Evolutionary conservation across 2,888 invertebrate genomes (phyloP).

Genomic region (Drosophila testacea): DNA sequence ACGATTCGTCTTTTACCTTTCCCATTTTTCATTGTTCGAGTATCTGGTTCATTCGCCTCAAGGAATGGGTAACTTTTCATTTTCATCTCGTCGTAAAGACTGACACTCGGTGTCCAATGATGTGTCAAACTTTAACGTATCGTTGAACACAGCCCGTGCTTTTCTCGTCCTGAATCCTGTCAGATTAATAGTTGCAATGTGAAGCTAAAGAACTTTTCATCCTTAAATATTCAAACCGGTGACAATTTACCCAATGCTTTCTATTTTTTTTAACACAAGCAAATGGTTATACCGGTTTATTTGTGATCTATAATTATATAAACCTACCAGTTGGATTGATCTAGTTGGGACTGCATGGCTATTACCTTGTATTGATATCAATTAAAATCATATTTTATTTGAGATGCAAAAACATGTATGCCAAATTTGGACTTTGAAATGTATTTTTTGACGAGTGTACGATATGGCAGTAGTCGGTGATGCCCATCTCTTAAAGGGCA

Average conservation of each 20-base stretch:
- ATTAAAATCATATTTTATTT: not conserved
- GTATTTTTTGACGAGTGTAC: not conserved
- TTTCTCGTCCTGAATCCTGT: too few species aligned
- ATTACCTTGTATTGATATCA: not conserved
- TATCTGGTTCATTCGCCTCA: too few species aligned
- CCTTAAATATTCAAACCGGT: constrained; percentile 3
- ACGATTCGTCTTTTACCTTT: too few species aligned
- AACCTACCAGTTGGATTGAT: too few species aligned
- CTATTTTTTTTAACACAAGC: not conserved
- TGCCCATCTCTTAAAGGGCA: not conserved
- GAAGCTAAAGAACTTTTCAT: not conserved
- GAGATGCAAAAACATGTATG: not conserved
- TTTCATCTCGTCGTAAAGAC: too few species aligned
- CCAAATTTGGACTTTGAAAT: not conserved
- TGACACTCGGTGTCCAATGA: too few species aligned
- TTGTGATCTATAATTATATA: not conserved
- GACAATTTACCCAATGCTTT: constrained; percentile 1
- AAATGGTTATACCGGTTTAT: not conserved
- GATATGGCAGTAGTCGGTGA: not conserved
- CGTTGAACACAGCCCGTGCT: too few species aligned
- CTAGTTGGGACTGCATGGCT: not conserved
- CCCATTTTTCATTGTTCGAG: too few species aligned
- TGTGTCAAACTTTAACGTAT: too few species aligned
- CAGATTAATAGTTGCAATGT: not conserved
- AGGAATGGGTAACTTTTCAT: too few species aligned